phyloP scores from a whole-genome alignment of 2,113 vertebrate genomes.

The Microcebus jonahi region DNA sequence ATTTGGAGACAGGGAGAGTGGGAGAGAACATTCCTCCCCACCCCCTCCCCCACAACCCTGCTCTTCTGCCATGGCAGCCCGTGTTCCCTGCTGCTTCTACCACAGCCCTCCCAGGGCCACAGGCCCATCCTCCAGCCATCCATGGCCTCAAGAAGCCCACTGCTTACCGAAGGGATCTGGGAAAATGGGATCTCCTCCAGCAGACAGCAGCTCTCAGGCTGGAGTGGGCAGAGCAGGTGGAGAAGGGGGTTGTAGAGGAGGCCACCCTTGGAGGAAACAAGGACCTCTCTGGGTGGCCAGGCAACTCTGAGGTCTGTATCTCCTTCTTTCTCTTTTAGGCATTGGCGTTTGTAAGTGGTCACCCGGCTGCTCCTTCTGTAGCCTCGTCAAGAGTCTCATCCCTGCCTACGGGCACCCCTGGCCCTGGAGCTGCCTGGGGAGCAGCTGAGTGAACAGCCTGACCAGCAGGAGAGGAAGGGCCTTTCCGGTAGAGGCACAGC shows the following conservation, averaged over 20 bases:
- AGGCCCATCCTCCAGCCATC: background rate
- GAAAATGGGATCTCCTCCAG: background rate
- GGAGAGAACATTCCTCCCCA: background rate
- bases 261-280: background rate
- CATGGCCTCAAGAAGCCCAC: background rate
- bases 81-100: background rate
- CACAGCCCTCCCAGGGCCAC: background rate
- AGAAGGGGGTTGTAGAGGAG: background rate
- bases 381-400: background rate
- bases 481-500: background rate
- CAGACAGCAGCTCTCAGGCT: too few relatives aligned
- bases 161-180: background rate
- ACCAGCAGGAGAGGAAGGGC: background rate
- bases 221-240: background rate
- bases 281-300: background rate
- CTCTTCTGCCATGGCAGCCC: background rate
- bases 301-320: background rate
- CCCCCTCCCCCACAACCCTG: background rate
- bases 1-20: background rate
- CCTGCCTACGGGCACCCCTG: background rate
- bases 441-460: background rate
- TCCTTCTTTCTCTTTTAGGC: conserved; percentile 36
- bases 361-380: background rate
- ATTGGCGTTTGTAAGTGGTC: background rate
- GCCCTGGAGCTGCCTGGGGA: background rate